Conservation (phyloP, 2,797 vertebrate species). For the Urophycis tenuis region DNA sequence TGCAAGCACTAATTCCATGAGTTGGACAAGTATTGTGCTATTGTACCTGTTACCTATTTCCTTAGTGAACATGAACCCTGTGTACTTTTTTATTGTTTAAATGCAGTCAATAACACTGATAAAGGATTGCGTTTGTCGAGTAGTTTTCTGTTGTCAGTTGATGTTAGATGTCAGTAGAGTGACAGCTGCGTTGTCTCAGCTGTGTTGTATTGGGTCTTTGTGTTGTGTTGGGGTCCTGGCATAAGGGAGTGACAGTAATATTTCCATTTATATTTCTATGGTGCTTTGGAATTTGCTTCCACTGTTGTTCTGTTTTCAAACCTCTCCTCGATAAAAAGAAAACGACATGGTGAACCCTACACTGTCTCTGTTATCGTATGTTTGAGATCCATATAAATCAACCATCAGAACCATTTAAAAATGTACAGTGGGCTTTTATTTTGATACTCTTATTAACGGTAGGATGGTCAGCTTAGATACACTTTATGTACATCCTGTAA, state of each 20-base stretch:
- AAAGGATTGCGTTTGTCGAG: neutral
- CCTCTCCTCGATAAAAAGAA: conserved; percentile 46
- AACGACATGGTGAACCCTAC: neutral
- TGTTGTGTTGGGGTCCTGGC: conserved; percentile 24
- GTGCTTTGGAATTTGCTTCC: conserved; percentile 30
- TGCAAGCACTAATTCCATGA: too few relatives aligned
- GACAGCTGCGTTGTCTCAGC: neutral
- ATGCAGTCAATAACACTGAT: conserved; percentile 1
- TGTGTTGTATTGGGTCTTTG: conserved; percentile 31
- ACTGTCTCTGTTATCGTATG: neutral
- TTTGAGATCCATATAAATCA: neutral
- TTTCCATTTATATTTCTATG: conserved; percentile 16
- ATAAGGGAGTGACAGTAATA: conserved; percentile 16
- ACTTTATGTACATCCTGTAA: conserved; percentile 68
- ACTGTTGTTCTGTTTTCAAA: conserved; percentile 15
- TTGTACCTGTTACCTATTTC: neutral
- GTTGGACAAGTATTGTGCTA: neutral
- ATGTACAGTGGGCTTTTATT: conserved; percentile 69
- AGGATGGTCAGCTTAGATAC: conserved; percentile 64
- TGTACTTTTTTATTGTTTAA: neutral
- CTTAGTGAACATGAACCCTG: neutral
- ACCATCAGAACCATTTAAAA: conserved; percentile 47
- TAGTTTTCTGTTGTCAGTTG: neutral
- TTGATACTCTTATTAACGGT: conserved; percentile 62
- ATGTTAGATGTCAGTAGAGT: neutral